Percentiles rank a stretch among this genome's conserved stretches.
phyloP scores from a whole-genome alignment of 2,113 vertebrate genomes.

The Empidonax alnorum region DNA sequence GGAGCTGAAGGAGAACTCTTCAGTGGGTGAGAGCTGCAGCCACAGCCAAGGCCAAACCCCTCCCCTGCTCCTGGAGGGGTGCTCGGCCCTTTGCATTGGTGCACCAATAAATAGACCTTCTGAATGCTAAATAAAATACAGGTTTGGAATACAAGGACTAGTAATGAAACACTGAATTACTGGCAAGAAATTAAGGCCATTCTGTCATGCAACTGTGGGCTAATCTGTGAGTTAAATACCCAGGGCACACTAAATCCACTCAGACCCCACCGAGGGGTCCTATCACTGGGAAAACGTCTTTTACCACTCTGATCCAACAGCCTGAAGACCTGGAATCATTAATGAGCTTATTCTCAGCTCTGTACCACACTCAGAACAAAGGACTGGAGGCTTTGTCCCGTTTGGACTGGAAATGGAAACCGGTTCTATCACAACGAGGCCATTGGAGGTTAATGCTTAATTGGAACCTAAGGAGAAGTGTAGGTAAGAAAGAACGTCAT shows the following conservation, averaged over 20 bases:
- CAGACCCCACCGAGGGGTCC: accelerated
- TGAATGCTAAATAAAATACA: neutral
- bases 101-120: neutral
- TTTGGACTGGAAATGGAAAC: neutral
- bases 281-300: neutral
- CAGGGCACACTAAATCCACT: neutral
- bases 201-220: slow-evolving; percentile 47
- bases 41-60: neutral
- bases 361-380: neutral
- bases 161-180: neutral
- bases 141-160: neutral
- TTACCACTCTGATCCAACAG: neutral
- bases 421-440: neutral
- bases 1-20: slow-evolving; percentile 21
- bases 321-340: neutral
- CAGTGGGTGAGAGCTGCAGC: neutral
- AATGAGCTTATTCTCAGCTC: neutral
- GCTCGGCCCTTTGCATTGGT: neutral
- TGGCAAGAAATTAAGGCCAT: slow-evolving; percentile 37
- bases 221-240: slow-evolving; percentile 8
- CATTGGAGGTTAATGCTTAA: neutral
- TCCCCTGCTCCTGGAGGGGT: neutral
- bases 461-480: neutral
- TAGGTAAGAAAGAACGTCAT: neutral
- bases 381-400: neutral